Percentiles rank a stretch among this genome's conserved stretches.
Conservation (phyloP, 2,888 invertebrate genomes). For the Brenthis hecate region DNA sequence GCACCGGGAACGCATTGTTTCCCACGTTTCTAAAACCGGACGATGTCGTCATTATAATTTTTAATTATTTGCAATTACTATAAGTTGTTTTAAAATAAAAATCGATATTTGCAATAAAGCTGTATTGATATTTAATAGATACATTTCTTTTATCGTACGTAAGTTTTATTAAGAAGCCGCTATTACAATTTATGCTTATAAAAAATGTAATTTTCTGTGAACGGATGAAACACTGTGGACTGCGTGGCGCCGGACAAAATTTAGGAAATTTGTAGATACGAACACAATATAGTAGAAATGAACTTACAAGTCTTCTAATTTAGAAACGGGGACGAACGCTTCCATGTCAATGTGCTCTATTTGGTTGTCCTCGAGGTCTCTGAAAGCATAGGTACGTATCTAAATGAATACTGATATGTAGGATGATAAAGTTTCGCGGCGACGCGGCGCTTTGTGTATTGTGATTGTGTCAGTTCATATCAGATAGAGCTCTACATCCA, state of each 20-base stretch:
- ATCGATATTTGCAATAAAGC: too few relatives aligned
- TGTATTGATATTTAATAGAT: too few relatives aligned
- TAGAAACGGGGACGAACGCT: slow-evolving; percentile 89
- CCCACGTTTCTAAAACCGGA: slow-evolving; percentile 89
- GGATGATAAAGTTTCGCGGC: not conserved
- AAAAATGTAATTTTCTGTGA: too few relatives aligned
- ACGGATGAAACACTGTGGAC: not conserved
- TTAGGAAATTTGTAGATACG: slow-evolving; percentile 1
- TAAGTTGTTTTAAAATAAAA: not conserved
- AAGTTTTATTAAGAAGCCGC: too few relatives aligned
- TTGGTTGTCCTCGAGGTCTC: slow-evolving; percentile 93
- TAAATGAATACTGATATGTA: slow-evolving; percentile 18
- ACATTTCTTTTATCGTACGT: too few relatives aligned
- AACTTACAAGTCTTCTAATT: slow-evolving; percentile 93
- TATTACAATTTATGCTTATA: too few relatives aligned
- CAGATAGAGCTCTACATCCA: not conserved
- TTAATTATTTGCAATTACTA: not conserved
- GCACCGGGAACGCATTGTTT: slow-evolving; percentile 91
- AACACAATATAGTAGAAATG: slow-evolving; percentile 6
- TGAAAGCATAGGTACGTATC: slow-evolving; percentile 65
- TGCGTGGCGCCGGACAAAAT: slow-evolving; percentile 12
- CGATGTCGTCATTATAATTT: not conserved
- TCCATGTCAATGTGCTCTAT: slow-evolving; percentile 92
- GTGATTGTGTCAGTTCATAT: slow-evolving; percentile 5
- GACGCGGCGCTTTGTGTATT: not conserved